phyloP scores from a whole-genome alignment of 2,888 invertebrate genomes.

The Epinotia nisella region DNA sequence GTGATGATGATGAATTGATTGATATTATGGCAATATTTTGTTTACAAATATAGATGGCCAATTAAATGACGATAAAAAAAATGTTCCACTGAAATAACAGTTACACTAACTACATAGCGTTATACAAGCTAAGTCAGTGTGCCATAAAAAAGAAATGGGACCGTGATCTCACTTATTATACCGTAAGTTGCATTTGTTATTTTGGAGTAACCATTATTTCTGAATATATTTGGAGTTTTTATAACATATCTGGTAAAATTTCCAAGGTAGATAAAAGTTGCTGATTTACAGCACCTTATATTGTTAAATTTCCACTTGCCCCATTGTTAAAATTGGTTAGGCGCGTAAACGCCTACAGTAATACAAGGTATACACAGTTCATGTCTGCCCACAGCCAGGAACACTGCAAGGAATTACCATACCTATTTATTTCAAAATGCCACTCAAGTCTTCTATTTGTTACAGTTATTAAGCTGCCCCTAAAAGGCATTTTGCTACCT shows the following conservation, averaged over 20 bases:
- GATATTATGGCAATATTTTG: background rate
- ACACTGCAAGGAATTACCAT: constrained; percentile 17
- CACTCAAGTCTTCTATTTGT: constrained; percentile 53
- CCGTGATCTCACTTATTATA: background rate
- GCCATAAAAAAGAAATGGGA: background rate
- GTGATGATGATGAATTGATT: background rate
- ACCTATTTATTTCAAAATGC: constrained; percentile 47
- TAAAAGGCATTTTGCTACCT: constrained; percentile 53
- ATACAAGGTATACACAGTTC: constrained; percentile 7
- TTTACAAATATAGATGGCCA: background rate
- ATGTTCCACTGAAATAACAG: background rate
- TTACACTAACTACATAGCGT: background rate
- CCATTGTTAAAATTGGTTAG: constrained; percentile 27
- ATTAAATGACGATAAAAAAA: background rate
- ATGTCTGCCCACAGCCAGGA: constrained; percentile 28
- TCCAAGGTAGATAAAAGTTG: background rate
- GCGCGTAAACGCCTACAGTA: constrained; percentile 1
- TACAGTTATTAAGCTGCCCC: constrained; percentile 64
- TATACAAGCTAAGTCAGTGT: background rate
- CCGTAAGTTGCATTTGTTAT: background rate
- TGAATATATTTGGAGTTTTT: too few relatives aligned
- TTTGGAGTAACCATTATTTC: background rate
- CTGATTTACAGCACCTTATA: background rate
- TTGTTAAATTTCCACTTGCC: constrained; percentile 48
- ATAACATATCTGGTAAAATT: background rate